Conservation (phyloP, 2,797 vertebrate genomes). For the Sebastes trivittatus region DNA sequence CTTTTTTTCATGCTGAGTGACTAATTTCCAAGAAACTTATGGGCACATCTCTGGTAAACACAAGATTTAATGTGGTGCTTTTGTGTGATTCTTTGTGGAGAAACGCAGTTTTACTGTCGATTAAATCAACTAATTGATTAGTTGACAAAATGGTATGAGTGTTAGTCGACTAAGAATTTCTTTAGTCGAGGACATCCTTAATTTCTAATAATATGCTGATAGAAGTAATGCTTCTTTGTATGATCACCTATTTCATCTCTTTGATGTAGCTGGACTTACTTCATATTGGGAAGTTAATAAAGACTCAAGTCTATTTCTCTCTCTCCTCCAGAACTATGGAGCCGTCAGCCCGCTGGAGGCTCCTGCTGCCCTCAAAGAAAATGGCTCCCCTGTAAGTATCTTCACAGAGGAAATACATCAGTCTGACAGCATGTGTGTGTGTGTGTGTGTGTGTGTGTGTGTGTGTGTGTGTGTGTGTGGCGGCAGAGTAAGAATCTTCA, state of each 20-base stretch:
- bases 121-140: too few species aligned
- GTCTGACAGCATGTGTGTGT: not conserved
- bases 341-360: slow-evolving; percentile 58
- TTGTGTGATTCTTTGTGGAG: too few species aligned
- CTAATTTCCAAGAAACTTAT: too few species aligned
- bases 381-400: slow-evolving; percentile 83
- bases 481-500: not conserved
- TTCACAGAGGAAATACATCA: slow-evolving; percentile 7
- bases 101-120: too few species aligned
- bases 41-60: too few species aligned
- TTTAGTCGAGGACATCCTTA: too few species aligned
- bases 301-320: not conserved
- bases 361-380: slow-evolving; percentile 71
- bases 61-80: too few species aligned
- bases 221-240: not conserved
- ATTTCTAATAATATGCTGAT: not conserved
- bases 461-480: slow-evolving; percentile 1
- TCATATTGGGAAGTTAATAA: not conserved
- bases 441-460: not conserved
- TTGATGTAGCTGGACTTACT: not conserved
- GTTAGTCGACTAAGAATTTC: too few species aligned
- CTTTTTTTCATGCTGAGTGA: too few species aligned
- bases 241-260: not conserved
- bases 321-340: slow-evolving; percentile 64
- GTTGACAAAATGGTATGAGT: too few species aligned